Percentiles rank a stretch among this genome's conserved stretches.
phyloP scores from a whole-genome alignment of 1,140 invertebrate species.

The Drosophila chauvacae region DNA sequence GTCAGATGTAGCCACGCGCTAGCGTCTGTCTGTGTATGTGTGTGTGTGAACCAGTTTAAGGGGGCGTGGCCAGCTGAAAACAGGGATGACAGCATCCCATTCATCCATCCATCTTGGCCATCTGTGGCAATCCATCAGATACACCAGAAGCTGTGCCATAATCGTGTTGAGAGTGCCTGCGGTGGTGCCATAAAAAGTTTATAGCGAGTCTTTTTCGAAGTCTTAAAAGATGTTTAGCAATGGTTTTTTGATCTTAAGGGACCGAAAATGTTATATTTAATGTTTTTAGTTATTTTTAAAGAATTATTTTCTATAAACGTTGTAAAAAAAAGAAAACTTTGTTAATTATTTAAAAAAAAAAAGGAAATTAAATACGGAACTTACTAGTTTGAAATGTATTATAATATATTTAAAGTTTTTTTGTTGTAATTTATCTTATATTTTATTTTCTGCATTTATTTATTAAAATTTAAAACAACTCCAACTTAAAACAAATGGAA shows the following conservation, averaged over 20 bases:
- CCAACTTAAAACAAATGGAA: not conserved
- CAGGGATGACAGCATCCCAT: constrained; percentile 68
- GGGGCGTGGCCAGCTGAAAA: constrained; percentile 58
- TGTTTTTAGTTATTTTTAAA: not conserved
- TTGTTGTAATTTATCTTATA: not conserved
- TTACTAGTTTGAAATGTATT: not conserved
- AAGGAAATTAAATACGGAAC: not conserved
- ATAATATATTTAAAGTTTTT: not conserved
- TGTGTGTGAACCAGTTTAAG: constrained; percentile 65
- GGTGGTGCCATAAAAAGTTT: constrained; percentile 60
- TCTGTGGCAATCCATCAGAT: constrained; percentile 41
- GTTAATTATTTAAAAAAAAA: too few species aligned
- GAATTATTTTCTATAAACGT: not conserved
- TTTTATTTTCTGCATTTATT: not conserved
- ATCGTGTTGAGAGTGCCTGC: constrained; percentile 29
- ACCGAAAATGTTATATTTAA: not conserved
- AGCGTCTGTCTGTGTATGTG: constrained; percentile 15
- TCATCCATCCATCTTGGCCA: constrained; percentile 52
- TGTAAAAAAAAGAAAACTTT: not conserved
- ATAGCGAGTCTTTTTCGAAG: constrained; percentile 19
- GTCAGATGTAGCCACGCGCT: constrained; percentile 26
- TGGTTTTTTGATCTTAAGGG: too few species aligned
- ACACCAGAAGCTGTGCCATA: constrained; percentile 21
- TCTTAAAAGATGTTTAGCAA: not conserved
- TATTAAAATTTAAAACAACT: not conserved